Evolutionary conservation across 2,797 vertebrate genomes (phyloP).

Genomic region (Trematomus bernacchii): DNA sequence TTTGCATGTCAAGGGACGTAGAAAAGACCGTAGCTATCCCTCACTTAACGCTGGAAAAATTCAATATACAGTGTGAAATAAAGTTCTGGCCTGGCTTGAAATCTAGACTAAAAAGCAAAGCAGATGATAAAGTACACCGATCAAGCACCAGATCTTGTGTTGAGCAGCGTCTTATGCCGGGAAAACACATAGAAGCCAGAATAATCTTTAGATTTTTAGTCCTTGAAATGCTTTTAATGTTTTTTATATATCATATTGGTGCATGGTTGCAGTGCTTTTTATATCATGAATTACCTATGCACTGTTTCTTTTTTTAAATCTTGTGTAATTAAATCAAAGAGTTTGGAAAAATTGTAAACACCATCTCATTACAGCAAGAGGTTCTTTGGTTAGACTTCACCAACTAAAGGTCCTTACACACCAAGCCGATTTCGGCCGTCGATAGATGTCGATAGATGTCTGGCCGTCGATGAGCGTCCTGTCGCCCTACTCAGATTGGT

Average conservation of each 20-base stretch:
- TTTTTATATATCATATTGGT: not conserved
- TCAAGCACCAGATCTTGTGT: not conserved
- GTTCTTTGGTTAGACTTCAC: not conserved
- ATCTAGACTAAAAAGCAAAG: not conserved
- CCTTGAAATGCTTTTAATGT: not conserved
- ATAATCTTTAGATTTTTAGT: not conserved
- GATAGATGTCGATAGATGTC: too few species aligned
- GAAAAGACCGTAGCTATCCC: too few species aligned
- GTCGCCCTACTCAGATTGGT: too few species aligned
- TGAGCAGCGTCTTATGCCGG: not conserved
- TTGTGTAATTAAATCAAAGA: not conserved
- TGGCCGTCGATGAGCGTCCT: too few species aligned
- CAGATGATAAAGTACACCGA: not conserved
- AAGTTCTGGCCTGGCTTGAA: slow-evolving; percentile 1
- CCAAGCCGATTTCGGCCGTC: too few species aligned
- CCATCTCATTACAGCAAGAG: not conserved
- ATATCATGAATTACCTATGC: not conserved
- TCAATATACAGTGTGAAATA: not conserved
- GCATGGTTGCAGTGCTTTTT: not conserved
- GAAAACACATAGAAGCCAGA: not conserved
- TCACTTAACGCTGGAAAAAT: not conserved
- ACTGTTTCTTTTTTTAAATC: too few species aligned
- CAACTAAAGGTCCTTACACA: not conserved
- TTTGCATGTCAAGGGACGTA: too few species aligned
- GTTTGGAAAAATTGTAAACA: not conserved